These are phyloP conservation scores for Sicus ferrugineus DNA, from an alignment of 2,888 invertebrate species.

Conservation along the genomic window DNA sequence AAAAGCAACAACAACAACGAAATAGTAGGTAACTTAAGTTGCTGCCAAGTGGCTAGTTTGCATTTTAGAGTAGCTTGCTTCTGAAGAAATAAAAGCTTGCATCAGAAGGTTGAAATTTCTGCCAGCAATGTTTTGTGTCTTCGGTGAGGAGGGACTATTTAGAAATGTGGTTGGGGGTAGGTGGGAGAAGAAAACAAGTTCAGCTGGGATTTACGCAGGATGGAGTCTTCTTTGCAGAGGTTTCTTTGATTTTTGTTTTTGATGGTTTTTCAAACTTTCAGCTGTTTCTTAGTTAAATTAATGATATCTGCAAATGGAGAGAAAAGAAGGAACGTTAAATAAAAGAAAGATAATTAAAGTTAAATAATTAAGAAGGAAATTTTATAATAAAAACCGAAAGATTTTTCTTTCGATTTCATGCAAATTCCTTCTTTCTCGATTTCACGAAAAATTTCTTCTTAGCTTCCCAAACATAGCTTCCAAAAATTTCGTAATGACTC, in stretches of 20 bases:
- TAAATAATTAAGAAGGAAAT: too few relatives aligned
- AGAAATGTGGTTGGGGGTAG: neutral
- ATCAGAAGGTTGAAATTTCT: neutral
- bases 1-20: neutral
- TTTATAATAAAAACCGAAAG: too few relatives aligned
- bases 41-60: conserved; percentile 57
- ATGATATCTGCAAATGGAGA: too few relatives aligned
- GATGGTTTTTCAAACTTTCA: neutral
- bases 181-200: conserved; percentile 1
- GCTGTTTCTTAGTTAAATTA: too few relatives aligned
- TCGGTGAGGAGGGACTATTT: neutral
- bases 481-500: too few relatives aligned
- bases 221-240: neutral
- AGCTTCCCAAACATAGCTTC: too few relatives aligned
- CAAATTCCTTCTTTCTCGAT: too few relatives aligned
- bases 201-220: neutral
- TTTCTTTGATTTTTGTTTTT: neutral
- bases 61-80: conserved; percentile 51
- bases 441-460: too few relatives aligned
- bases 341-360: too few relatives aligned
- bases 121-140: neutral
- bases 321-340: neutral
- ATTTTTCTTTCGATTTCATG: too few relatives aligned
- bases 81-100: neutral
- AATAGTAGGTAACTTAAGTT: conserved; percentile 25